Evolutionary conservation across 2,888 invertebrate species (phyloP).

Genomic region (Atrina japonica): DNA sequence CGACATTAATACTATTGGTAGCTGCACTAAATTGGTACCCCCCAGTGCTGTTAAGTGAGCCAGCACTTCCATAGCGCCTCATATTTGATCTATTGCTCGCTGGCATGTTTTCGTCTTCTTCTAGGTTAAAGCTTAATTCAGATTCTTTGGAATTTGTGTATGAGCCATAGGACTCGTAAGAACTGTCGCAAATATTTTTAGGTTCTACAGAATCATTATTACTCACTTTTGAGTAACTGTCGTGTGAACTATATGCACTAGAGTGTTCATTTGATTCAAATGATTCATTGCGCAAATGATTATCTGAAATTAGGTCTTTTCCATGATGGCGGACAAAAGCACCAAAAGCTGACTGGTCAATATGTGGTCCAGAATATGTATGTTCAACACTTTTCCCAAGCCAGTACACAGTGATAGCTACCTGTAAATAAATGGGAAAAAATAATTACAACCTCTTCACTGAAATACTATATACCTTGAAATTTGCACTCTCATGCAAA

Average conservation of each 20-base stretch:
- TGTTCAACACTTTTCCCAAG: conserved; percentile 69
- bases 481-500: no score
- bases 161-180: conserved; percentile 72
- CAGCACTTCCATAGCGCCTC: conserved; percentile 65
- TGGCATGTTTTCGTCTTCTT: conserved; percentile 64
- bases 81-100: conserved; percentile 53
- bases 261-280: conserved; percentile 59
- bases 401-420: conserved; percentile 78
- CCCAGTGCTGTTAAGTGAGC: conserved; percentile 50
- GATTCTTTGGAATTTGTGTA: conserved; percentile 63
- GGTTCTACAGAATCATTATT: conserved; percentile 34
- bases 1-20: conserved; percentile 41
- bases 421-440: conserved; percentile 62
- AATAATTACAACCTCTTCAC: no score
- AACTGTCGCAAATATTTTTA: conserved; percentile 66
- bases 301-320: conserved; percentile 63
- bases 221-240: conserved; percentile 24
- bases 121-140: conserved; percentile 65
- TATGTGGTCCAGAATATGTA: conserved; percentile 72
- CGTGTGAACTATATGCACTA: conserved; percentile 62
- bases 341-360: conserved; percentile 77
- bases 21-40: conserved; percentile 48
- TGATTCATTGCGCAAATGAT: conserved; percentile 57
- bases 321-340: conserved; percentile 72
- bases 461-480: no score